Evolutionary conservation across 2,113 vertebrate species (phyloP).

Genomic region (Tachysurus fulvidraco): DNA sequence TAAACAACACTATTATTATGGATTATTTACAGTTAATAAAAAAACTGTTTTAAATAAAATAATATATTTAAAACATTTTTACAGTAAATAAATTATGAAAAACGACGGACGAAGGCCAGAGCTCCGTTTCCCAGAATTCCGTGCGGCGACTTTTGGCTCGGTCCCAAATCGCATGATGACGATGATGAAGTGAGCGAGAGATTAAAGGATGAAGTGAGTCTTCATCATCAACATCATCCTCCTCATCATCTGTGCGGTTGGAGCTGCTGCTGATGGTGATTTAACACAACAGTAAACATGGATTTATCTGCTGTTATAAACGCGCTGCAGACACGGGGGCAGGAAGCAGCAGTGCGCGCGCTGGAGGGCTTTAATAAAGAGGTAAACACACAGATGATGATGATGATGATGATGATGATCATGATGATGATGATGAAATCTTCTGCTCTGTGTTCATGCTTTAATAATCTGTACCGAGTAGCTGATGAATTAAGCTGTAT

Average conservation of each 20-base stretch:
- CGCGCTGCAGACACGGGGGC: constrained; percentile 79
- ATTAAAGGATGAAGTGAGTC: background rate
- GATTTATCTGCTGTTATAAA: constrained; percentile 78
- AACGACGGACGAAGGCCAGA: background rate
- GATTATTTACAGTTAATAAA: background rate
- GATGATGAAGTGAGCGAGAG: constrained; percentile 10
- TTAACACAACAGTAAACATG: constrained; percentile 66
- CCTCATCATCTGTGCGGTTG: too few species aligned
- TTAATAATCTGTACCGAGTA: too few species aligned
- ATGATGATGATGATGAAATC: background rate
- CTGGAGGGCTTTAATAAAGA: constrained; percentile 80
- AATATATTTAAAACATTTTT: background rate
- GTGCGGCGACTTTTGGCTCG: constrained; percentile 43
- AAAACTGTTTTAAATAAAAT: background rate
- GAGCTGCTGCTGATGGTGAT: too few species aligned
- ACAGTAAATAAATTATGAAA: background rate
- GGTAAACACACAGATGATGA: constrained; percentile 56
- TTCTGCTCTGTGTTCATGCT: too few species aligned
- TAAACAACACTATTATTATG: background rate
- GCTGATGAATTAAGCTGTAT: too few species aligned
- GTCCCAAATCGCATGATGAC: constrained; percentile 61
- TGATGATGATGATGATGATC: background rate
- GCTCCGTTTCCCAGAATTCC: constrained; percentile 29
- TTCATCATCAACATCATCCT: too few species aligned
- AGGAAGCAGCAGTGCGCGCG: constrained; percentile 75